Percentiles rank a stretch among this genome's conserved stretches.
phyloP scores from a whole-genome alignment of 1,140 invertebrate genomes.

The Acromyrmex echinatior region DNA sequence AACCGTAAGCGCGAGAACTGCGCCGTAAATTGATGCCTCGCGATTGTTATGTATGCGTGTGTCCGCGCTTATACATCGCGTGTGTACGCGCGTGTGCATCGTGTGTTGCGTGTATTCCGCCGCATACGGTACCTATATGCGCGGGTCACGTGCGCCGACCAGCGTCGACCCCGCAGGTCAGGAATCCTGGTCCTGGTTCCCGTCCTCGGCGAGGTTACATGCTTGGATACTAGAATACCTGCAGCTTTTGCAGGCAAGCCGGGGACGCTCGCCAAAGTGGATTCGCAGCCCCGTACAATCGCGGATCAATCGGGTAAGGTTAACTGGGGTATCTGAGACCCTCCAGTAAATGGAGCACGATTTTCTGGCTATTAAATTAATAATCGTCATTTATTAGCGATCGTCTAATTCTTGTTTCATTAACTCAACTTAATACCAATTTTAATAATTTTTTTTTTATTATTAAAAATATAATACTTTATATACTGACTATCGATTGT shows the following conservation, averaged over 20 bases:
- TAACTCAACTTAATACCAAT: background rate
- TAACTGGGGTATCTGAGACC: constrained; percentile 7
- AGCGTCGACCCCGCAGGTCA: constrained; percentile 64
- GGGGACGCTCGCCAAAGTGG: constrained; percentile 15
- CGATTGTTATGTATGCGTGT: background rate
- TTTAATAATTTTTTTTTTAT: background rate
- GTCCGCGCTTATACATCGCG: background rate
- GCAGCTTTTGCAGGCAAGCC: constrained; percentile 21
- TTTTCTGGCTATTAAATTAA: constrained; percentile 12
- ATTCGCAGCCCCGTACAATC: constrained; percentile 3
- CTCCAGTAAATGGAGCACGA: constrained; percentile 12
- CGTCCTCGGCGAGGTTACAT: constrained; percentile 27
- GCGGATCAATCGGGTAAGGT: background rate
- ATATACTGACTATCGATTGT: background rate
- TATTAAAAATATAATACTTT: background rate
- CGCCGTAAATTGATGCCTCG: constrained; percentile 69
- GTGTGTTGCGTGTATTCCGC: constrained; percentile 65
- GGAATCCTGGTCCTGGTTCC: constrained; percentile 61
- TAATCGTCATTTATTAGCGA: constrained; percentile 14
- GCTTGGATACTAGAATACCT: constrained; percentile 35
- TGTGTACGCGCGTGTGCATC: constrained; percentile 31
- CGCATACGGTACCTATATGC: constrained; percentile 53
- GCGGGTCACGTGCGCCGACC: constrained; percentile 63
- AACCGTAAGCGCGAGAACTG: constrained; percentile 64
- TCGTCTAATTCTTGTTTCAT: background rate